A percentile compares a stretch with the other conserved stretches of the same genome.
phyloP scores from a whole-genome alignment of 2,113 vertebrate genomes.

The Cyanocitta stelleri region DNA sequence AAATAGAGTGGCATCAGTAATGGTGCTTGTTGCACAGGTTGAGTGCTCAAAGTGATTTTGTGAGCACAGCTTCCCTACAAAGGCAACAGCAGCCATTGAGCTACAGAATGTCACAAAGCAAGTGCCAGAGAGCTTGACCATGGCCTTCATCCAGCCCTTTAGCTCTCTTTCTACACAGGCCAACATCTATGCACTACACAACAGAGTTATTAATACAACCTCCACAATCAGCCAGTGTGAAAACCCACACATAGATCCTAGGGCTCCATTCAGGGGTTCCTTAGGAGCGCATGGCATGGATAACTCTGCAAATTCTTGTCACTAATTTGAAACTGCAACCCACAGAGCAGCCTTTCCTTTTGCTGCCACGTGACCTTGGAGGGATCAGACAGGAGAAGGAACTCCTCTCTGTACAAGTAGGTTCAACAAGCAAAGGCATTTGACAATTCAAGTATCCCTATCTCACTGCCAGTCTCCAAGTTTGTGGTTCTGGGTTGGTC shows the following conservation, averaged over 20 bases:
- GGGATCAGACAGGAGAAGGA: neutral
- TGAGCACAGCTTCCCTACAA: neutral
- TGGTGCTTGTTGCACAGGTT: neutral
- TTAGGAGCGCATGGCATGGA: neutral
- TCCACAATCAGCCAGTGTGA: neutral
- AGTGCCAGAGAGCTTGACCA: neutral
- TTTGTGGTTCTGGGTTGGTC: neutral
- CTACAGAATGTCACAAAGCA: neutral
- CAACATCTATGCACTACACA: neutral
- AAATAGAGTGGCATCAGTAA: neutral
- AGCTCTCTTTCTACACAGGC: neutral
- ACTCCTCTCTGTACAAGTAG: neutral
- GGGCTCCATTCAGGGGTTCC: neutral
- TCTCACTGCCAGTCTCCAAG: neutral
- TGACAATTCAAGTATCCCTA: neutral
- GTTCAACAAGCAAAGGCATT: neutral
- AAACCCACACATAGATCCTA: neutral
- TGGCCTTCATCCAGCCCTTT: neutral
- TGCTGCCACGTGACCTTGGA: neutral
- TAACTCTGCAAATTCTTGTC: neutral
- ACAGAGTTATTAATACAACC: conserved; percentile 11
- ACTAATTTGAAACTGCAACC: neutral
- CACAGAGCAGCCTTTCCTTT: neutral
- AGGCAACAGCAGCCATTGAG: neutral
- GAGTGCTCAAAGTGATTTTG: neutral